A percentile compares a stretch with the other conserved stretches of the same genome.
These are phyloP conservation scores for Nematostella vectensis DNA, from an alignment of 92 coral and sea anemone species.

Conservation along the genomic window DNA sequence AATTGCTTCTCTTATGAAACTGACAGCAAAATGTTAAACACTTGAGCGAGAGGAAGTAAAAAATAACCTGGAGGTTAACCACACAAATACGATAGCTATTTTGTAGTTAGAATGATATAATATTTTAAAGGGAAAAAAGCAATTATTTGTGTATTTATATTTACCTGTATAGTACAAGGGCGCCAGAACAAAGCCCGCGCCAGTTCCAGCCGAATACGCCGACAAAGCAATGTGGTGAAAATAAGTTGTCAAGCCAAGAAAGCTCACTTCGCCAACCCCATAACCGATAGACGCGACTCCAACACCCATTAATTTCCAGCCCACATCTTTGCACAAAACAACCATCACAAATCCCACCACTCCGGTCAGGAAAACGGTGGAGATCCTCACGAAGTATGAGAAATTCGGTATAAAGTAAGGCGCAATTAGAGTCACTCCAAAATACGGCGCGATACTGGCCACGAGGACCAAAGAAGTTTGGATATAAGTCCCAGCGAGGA, in stretches of 20 bases:
- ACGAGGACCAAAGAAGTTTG: constrained; percentile 77
- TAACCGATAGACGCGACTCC: constrained; percentile 70
- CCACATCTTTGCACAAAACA: constrained; percentile 44
- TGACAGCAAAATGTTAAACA: too few species aligned
- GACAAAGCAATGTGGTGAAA: constrained; percentile 50
- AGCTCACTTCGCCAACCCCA: constrained; percentile 73
- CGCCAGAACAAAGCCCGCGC: constrained; percentile 55
- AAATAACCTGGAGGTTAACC: too few species aligned
- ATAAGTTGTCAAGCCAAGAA: constrained; percentile 62
- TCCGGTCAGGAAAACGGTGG: constrained; percentile 50
- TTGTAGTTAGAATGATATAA: too few species aligned
- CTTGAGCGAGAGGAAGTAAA: too few species aligned
- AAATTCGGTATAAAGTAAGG: constrained; percentile 68
- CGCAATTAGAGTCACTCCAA: constrained; percentile 55
- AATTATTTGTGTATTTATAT: too few species aligned
- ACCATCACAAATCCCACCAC: constrained; percentile 51
- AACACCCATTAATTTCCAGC: constrained; percentile 71
- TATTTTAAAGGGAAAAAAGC: too few species aligned
- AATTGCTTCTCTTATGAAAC: too few species aligned
- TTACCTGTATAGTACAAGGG: constrained; percentile 78
- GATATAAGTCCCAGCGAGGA: constrained; percentile 71
- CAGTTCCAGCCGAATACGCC: constrained; percentile 71
- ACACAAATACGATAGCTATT: too few species aligned
- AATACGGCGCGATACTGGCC: constrained; percentile 72
- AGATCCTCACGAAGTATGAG: constrained; percentile 55